Conservation (phyloP, 1,140 invertebrate genomes). For the Sitophilus oryzae region DNA sequence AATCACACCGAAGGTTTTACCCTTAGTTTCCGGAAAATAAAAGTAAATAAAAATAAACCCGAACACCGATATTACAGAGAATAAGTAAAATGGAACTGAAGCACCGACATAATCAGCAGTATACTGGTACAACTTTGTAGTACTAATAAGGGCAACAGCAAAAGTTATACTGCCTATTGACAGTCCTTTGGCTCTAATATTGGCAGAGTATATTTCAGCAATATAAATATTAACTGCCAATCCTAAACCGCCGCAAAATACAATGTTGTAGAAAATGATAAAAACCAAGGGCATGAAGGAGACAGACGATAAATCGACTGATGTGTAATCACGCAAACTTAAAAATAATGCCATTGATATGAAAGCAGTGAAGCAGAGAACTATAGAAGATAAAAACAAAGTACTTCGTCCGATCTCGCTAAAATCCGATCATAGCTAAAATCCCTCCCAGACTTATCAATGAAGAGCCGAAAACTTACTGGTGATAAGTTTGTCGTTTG, state of each 20-base stretch:
- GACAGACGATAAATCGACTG: not conserved
- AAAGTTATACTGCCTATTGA: not conserved
- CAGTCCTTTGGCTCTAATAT: not conserved
- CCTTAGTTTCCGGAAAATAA: not conserved
- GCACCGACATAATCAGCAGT: not conserved
- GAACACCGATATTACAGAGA: not conserved
- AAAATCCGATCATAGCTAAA: not conserved
- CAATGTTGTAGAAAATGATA: not conserved
- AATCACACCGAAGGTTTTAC: not conserved
- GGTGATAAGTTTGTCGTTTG: conserved; percentile 42
- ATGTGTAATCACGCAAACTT: not conserved
- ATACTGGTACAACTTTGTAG: not conserved
- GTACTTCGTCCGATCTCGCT: not conserved
- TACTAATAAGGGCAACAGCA: not conserved
- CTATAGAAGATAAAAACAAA: not conserved
- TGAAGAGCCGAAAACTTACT: conserved; percentile 37
- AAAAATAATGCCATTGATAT: not conserved
- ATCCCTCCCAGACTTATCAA: not conserved
- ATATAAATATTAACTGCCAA: not conserved
- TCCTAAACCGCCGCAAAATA: not conserved
- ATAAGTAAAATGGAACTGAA: not conserved
- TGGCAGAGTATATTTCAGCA: not conserved
- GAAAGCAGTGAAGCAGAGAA: not conserved
- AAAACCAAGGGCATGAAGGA: not conserved
- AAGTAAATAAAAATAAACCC: not conserved